Conservation (phyloP, 2,797 vertebrate genomes). For the Premnoplex brunnescens region DNA sequence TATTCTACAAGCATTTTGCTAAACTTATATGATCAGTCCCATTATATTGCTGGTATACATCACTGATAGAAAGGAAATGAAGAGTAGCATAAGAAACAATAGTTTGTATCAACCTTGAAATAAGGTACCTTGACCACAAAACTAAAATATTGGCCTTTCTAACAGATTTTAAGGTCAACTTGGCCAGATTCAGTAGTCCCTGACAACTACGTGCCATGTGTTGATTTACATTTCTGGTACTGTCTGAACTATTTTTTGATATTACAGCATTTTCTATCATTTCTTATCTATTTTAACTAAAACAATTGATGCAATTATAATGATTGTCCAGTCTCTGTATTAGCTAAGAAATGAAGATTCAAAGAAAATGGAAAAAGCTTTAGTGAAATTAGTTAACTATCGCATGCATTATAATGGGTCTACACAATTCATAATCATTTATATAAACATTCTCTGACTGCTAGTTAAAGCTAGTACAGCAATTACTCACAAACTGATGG, state of each 20-base stretch:
- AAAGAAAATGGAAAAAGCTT: not conserved
- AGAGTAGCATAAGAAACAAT: not conserved
- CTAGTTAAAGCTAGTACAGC: not conserved
- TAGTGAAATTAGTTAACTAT: constrained; percentile 1
- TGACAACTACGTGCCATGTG: not conserved
- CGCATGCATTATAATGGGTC: not conserved
- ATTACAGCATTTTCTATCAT: not conserved
- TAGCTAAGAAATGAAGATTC: not conserved
- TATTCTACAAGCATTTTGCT: not conserved
- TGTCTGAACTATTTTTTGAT: not conserved
- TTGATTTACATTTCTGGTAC: not conserved
- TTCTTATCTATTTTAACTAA: not conserved
- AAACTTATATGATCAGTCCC: not conserved
- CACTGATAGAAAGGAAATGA: not conserved
- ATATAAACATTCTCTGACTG: not conserved
- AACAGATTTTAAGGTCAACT: not conserved
- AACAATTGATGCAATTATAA: not conserved
- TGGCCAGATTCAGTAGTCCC: not conserved
- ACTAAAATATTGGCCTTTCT: not conserved
- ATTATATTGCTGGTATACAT: not conserved
- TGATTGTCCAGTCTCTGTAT: not conserved
- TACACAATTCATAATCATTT: not conserved
- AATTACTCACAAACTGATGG: constrained; percentile 36
- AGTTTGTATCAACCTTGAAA: not conserved
- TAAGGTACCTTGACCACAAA: not conserved